Evolutionary conservation across 2,888 invertebrate genomes (phyloP).

Genomic region (Pseudoips prasinana): DNA sequence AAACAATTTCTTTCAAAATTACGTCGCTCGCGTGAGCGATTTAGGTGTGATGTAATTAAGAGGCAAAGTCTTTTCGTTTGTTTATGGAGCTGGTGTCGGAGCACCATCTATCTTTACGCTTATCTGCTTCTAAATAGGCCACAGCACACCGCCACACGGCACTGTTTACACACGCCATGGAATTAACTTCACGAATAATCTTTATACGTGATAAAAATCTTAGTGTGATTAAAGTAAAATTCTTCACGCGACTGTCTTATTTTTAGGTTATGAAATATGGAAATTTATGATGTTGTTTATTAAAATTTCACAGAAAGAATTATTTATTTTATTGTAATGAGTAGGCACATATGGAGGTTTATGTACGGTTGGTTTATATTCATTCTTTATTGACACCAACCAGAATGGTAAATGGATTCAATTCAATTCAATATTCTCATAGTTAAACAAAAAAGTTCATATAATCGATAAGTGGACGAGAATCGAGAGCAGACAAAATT

Average conservation of each 20-base stretch:
- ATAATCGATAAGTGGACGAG: no score
- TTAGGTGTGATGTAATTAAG: conserved; percentile 43
- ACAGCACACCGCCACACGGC: conserved; percentile 26
- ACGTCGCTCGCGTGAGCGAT: conserved; percentile 21
- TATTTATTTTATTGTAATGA: no score
- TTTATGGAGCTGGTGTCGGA: conserved; percentile 37
- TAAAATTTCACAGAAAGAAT: no score
- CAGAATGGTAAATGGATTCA: no score
- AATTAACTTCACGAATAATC: conserved; percentile 37
- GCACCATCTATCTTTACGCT: conserved; percentile 39
- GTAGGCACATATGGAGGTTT: no score
- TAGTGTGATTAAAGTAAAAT: conserved; percentile 8
- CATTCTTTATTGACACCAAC: no score
- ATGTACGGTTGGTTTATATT: no score
- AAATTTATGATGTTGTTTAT: no score
- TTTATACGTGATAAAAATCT: conserved; percentile 35
- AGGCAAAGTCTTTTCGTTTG: conserved; percentile 47
- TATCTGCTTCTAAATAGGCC: conserved; percentile 47
- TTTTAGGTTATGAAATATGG: no score
- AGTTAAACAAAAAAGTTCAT: no score
- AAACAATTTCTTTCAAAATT: conserved; percentile 12
- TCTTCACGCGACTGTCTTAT: conserved; percentile 5
- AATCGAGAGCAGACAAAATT: no score
- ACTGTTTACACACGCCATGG: conserved; percentile 50
- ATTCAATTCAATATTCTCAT: no score